Evolutionary conservation across 2,888 invertebrate species (phyloP), one percentile per base, ranked within the genome.

Genomic region (Heliconius sara): DNA sequence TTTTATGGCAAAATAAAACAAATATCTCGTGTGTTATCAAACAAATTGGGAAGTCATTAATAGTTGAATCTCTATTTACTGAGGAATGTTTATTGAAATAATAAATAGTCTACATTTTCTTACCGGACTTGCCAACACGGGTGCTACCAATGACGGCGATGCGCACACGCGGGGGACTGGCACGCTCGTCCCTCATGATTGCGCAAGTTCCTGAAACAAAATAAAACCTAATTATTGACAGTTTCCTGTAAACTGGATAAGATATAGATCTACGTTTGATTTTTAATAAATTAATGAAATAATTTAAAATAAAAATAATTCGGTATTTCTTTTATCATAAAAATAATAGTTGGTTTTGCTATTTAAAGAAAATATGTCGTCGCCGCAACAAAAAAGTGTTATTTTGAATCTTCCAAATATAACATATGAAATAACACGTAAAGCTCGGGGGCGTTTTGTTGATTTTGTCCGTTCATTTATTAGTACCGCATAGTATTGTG

Each of bases 101-200:
- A 82, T 80, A 80, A 66, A 79, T 63, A 79, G 39, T 76, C 66
- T 68, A 76, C 19, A 19, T 63, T 47, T 74, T 70, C 93, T 96
- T 95, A 97, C 97, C 97, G 91, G 97, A 97, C 96, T 97, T 97
- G 88, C 97, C 97, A 86, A 97, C 97, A 93, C 97, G 96, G 80
- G 97, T 96, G 93, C 97, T 97, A 86, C 97, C 97, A 85, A 97
- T 96, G 84, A 97, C 97, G 77, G 97, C 97, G 85, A 97, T 96
- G 85, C 97, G 96, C 81, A 97, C 97, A 87, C 97, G 96, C 82
- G 97, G 96, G 84, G 96, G 94, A 84, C 94, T 96, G 84, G 94
- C 92, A 88, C 95, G 96, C 88, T 97, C 97, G 89, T 97, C 97
- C 88, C 93, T 93, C 95, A 95, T 95, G 82, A 80, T 89, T 85